Evolutionary conservation across 1,140 invertebrate genomes (phyloP).

Genomic region (Cotesia typhae): DNA sequence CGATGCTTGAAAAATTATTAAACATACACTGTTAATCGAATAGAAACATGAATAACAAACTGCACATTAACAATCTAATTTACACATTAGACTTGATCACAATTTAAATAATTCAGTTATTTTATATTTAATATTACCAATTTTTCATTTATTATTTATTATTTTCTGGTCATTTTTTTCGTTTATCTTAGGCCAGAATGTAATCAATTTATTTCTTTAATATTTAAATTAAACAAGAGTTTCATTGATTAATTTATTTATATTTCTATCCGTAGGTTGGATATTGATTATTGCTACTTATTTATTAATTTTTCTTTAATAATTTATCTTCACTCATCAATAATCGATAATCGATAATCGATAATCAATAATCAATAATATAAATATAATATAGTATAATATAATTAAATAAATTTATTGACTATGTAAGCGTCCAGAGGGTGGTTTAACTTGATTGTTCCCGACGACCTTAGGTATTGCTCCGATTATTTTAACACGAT

Average conservation of each 20-base stretch:
- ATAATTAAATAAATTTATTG: constrained; percentile 55
- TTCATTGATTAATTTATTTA: too few relatives aligned
- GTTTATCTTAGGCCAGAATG: too few relatives aligned
- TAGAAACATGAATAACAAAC: constrained; percentile 57
- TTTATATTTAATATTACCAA: too few relatives aligned
- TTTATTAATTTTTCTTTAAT: too few relatives aligned
- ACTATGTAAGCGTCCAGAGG: constrained; percentile 66
- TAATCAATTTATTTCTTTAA: too few relatives aligned
- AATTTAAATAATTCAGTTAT: background rate
- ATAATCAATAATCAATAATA: constrained; percentile 6
- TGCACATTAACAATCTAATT: constrained; percentile 31
- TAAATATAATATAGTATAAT: background rate
- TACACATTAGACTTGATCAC: constrained; percentile 29
- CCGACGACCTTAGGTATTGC: constrained; percentile 74
- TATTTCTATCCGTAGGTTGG: too few relatives aligned
- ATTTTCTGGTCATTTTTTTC: too few relatives aligned
- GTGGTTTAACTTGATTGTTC: constrained; percentile 62
- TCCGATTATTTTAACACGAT: constrained; percentile 79
- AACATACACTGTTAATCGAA: constrained; percentile 48
- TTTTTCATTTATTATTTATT: too few relatives aligned
- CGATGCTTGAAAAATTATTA: constrained; percentile 56
- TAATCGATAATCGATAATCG: background rate
- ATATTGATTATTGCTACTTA: too few relatives aligned
- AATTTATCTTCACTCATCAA: too few relatives aligned
- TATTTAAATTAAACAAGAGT: too few relatives aligned